These are phyloP conservation scores for Ascidia mentula DNA, from an alignment of 23 tunicate species.

Conservation along the genomic window DNA sequence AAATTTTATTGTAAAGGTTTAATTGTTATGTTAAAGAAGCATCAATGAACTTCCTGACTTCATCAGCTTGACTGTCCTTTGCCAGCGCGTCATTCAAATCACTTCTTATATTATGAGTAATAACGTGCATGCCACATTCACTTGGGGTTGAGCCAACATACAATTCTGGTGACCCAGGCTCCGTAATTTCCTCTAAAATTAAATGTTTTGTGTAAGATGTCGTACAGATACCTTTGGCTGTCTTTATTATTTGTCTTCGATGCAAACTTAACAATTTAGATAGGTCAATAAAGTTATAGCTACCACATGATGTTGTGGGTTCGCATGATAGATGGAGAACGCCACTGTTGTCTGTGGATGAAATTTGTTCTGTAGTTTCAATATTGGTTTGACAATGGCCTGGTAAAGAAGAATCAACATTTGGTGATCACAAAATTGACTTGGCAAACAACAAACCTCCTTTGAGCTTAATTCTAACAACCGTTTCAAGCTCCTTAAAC, in stretches of 20 bases:
- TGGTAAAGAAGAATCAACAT: not conserved
- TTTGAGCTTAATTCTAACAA: conserved; percentile 6
- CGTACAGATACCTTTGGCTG: no score
- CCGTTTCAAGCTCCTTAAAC: conserved; percentile 16
- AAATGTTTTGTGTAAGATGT: no score
- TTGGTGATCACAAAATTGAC: not conserved
- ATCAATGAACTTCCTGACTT: conserved; percentile 29
- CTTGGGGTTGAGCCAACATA: conserved; percentile 23
- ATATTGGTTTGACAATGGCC: not conserved
- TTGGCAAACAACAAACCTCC: not conserved
- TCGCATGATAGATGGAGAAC: not conserved
- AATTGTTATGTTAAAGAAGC: conserved; percentile 4
- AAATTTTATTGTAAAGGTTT: no score
- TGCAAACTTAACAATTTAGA: no score
- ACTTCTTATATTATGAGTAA: not conserved
- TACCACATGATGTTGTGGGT: not conserved
- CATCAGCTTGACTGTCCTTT: conserved; percentile 46
- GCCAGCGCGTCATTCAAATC: not conserved
- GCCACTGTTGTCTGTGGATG: not conserved
- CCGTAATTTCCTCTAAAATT: not conserved
- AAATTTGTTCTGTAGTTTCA: not conserved
- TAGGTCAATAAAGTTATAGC: no score
- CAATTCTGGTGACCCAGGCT: conserved; percentile 21
- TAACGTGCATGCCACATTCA: not conserved
- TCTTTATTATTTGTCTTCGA: no score